Evolutionary conservation across 2,888 invertebrate genomes (phyloP).

Genomic region (Xanthia icteritia): DNA sequence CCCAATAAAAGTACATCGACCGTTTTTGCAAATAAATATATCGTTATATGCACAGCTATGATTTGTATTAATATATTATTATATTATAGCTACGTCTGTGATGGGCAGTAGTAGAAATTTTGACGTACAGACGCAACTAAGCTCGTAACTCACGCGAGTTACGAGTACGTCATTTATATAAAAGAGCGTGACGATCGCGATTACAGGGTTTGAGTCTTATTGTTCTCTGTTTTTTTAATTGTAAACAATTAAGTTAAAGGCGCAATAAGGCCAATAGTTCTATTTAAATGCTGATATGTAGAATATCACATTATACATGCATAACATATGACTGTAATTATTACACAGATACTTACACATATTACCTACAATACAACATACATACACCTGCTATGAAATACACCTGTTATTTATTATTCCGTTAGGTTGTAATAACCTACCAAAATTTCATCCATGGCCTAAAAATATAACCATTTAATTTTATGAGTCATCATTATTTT

Average conservation of each 20-base stretch:
- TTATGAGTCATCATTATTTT: conserved; percentile 15
- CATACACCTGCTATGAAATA: too few relatives aligned
- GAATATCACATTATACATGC: neutral
- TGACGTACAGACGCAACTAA: neutral
- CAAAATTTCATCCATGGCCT: neutral
- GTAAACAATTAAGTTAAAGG: neutral
- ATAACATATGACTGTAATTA: neutral
- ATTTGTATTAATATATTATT: too few relatives aligned
- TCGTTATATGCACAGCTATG: too few relatives aligned
- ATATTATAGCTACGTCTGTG: too few relatives aligned
- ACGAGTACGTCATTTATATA: neutral
- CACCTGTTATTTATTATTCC: neutral
- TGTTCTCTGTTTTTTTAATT: neutral
- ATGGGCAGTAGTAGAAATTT: too few relatives aligned
- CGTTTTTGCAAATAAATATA: too few relatives aligned
- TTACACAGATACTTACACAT: neutral
- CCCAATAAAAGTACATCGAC: too few relatives aligned
- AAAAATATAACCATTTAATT: neutral
- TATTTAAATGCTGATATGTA: neutral
- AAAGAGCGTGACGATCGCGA: neutral
- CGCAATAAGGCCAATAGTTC: neutral
- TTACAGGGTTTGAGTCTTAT: neutral
- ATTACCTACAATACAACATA: neutral
- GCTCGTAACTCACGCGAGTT: neutral
- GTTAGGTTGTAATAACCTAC: neutral